These are phyloP conservation scores for Podarcis raffonei DNA, from an alignment of 2,113 vertebrate genomes.

Conservation along the genomic window DNA sequence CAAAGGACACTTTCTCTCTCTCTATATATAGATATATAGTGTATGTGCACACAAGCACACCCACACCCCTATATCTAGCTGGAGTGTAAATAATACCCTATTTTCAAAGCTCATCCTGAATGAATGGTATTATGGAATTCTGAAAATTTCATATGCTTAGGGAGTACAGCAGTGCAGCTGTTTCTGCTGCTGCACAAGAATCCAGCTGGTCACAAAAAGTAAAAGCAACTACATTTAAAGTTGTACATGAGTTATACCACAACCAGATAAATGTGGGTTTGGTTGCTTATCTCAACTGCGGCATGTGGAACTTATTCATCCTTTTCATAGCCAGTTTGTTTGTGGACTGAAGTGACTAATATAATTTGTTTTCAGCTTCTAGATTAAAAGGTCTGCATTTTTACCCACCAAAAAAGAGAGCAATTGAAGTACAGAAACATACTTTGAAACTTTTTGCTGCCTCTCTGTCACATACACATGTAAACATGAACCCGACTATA, in stretches of 20 bases:
- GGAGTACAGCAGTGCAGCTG: constrained; percentile 58
- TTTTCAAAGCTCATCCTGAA: constrained; percentile 11
- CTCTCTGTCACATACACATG: not conserved
- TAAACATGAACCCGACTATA: constrained; percentile 54
- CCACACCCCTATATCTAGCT: not conserved
- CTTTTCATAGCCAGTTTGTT: not conserved
- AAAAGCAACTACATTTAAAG: not conserved
- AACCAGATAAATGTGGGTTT: not conserved
- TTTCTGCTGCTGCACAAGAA: constrained; percentile 31
- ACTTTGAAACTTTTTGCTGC: constrained; percentile 39
- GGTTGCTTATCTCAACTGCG: not conserved
- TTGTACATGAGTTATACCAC: not conserved
- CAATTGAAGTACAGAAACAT: not conserved
- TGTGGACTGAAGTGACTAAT: not conserved
- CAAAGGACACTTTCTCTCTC: no score
- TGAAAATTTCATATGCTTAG: constrained; percentile 43
- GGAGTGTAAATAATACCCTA: constrained; percentile 32
- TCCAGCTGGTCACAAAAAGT: not conserved
- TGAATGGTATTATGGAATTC: constrained; percentile 36
- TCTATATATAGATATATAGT: no score
- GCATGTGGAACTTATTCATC: not conserved
- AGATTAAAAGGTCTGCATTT: constrained; percentile 12
- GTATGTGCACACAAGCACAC: not conserved
- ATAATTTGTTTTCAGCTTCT: not conserved
- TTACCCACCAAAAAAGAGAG: constrained; percentile 9